phyloP scores from a whole-genome alignment of 53 echinoderm and acorn worm species.

The Antedon mediterranea region DNA sequence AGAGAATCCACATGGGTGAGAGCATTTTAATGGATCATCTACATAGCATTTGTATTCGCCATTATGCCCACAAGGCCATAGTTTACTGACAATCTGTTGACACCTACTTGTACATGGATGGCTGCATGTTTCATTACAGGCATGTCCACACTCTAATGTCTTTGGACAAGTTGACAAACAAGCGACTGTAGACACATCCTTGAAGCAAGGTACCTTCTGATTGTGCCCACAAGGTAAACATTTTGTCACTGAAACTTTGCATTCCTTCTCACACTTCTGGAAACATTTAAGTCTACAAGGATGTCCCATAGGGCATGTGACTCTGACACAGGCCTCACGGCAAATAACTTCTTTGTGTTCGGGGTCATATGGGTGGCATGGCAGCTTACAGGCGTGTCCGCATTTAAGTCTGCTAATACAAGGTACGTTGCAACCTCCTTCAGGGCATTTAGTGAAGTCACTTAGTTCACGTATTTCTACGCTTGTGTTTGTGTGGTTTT shows the following conservation, averaged over 20 bases:
- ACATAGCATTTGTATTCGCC: neutral
- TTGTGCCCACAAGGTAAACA: constrained; percentile 11
- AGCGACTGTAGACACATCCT: neutral
- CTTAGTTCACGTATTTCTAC: constrained; percentile 8
- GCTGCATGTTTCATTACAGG: neutral
- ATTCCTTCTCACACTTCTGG: constrained; percentile 26
- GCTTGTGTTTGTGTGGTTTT: constrained; percentile 40
- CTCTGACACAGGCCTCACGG: constrained; percentile 39
- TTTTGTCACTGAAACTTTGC: neutral
- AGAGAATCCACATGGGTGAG: constrained; percentile 19
- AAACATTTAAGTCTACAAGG: constrained; percentile 41
- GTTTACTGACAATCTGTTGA: neutral
- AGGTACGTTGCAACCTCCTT: constrained; percentile 56
- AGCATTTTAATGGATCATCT: constrained; percentile 11
- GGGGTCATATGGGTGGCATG: constrained; percentile 58
- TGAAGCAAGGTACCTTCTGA: constrained; percentile 4
- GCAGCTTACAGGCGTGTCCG: constrained; percentile 64
- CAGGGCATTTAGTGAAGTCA: constrained; percentile 47
- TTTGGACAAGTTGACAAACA: neutral
- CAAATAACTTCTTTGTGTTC: constrained; percentile 45
- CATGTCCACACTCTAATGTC: neutral
- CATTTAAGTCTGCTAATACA: constrained; percentile 52
- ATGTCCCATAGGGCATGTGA: constrained; percentile 36
- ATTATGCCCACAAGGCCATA: constrained; percentile 7
- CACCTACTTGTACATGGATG: neutral